Conservation (phyloP, 2,797 vertebrate species). For the Alexandromys oeconomus region DNA sequence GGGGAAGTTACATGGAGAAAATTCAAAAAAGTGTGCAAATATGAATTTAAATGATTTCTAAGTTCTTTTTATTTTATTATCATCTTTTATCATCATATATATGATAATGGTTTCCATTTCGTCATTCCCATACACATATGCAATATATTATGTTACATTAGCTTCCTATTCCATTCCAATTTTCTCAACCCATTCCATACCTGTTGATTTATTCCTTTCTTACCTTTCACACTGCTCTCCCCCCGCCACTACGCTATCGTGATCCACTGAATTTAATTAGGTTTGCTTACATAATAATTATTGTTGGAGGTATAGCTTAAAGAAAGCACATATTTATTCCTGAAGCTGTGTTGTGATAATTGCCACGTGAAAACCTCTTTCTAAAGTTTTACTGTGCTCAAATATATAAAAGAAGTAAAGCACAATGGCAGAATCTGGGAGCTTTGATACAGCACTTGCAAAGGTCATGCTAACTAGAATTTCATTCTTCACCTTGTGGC, state of each 20-base stretch:
- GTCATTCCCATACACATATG: neutral
- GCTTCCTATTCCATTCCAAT: neutral
- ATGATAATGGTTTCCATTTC: neutral
- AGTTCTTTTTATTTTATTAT: neutral
- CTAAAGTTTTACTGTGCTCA: neutral
- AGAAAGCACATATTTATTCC: neutral
- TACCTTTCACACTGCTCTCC: neutral
- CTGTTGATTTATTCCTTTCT: neutral
- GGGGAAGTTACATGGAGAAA: neutral
- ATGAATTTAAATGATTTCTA: neutral
- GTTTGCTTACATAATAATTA: neutral
- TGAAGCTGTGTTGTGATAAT: too few relatives aligned
- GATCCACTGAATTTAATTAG: neutral
- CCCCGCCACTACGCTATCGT: rapidly evolving
- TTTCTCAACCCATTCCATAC: neutral
- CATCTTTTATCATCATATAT: neutral
- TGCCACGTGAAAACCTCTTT: neutral
- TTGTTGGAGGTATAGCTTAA: neutral
- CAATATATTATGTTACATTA: neutral
- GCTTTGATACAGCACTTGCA: neutral
- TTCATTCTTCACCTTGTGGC: neutral
- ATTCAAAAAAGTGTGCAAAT: neutral
- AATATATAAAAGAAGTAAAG: neutral
- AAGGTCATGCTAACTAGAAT: too few relatives aligned
- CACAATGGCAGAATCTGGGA: neutral